A percentile compares a stretch with the other conserved stretches of the same genome.
phyloP scores from a whole-genome alignment of 1,140 invertebrate genomes.

The Drosophila carrolli region DNA sequence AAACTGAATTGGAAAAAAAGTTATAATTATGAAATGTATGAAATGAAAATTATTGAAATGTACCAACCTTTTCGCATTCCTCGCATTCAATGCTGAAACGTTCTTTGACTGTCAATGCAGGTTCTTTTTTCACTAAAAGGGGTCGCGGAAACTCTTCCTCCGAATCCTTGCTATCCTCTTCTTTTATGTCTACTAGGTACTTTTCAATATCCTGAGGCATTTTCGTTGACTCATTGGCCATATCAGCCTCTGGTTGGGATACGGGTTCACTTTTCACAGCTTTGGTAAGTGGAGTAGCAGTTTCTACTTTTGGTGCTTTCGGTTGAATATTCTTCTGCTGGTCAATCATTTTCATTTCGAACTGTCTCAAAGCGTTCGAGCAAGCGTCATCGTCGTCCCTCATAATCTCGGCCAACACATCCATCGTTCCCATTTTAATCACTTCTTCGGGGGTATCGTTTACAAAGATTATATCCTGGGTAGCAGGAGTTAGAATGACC shows the following conservation, averaged over 20 bases:
- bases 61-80: conserved; percentile 68
- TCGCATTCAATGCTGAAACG: conserved; percentile 59
- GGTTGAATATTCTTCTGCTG: conserved; percentile 32
- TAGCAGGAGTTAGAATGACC: conserved; percentile 60
- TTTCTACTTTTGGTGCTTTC: background rate
- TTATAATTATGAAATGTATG: background rate
- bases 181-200: conserved; percentile 37
- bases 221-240: conserved; percentile 68
- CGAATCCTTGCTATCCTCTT: conserved; percentile 35
- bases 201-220: conserved; percentile 57
- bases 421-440: conserved; percentile 58
- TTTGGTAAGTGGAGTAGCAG: background rate
- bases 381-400: conserved; percentile 59
- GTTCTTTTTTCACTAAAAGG: conserved; percentile 50
- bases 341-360: conserved; percentile 49
- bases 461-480: conserved; percentile 75
- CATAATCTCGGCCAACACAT: conserved; percentile 62
- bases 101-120: conserved; percentile 43
- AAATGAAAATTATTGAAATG: background rate
- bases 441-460: conserved; percentile 59
- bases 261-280: conserved; percentile 46
- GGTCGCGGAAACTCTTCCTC: conserved; percentile 55
- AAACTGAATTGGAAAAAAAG: conserved; percentile 44
- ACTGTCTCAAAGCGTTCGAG: conserved; percentile 33
- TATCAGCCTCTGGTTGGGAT: conserved; percentile 29